phyloP scores from a whole-genome alignment of 2,113 vertebrate species.

The Bolborhynchus lineola region DNA sequence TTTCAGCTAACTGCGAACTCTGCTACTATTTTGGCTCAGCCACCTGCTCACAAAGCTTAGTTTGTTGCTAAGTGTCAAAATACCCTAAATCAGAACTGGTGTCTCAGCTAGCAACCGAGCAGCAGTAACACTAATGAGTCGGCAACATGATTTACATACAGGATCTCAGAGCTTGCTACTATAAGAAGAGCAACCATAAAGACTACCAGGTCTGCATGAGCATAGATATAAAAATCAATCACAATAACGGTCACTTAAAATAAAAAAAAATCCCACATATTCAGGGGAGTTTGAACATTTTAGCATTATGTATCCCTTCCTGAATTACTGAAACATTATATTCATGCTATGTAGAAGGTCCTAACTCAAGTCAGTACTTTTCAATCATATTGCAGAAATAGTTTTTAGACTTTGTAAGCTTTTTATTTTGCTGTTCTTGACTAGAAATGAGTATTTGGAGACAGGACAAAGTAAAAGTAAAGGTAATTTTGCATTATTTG shows the following conservation, averaged over 20 bases:
- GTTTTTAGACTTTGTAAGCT: neutral
- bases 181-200: neutral
- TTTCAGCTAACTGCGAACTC: slow-evolving; percentile 62
- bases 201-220: neutral
- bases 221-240: neutral
- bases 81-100: slow-evolving; percentile 67
- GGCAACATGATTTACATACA: slow-evolving; percentile 52
- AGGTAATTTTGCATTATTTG: neutral
- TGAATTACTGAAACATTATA: neutral
- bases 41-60: slow-evolving; percentile 68
- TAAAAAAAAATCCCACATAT: neutral
- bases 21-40: slow-evolving; percentile 71
- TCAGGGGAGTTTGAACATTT: neutral
- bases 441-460: neutral
- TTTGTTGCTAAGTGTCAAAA: slow-evolving; percentile 72
- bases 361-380: neutral
- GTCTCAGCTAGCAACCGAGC: slow-evolving; percentile 62
- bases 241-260: neutral
- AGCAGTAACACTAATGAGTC: slow-evolving; percentile 64
- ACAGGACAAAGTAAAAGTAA: neutral
- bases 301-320: neutral
- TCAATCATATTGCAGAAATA: neutral
- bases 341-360: neutral
- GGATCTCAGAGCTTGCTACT: slow-evolving; percentile 8
- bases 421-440: neutral